Evolutionary conservation across 2,888 invertebrate species (phyloP).

Genomic region (Phlogophora meticulosa): DNA sequence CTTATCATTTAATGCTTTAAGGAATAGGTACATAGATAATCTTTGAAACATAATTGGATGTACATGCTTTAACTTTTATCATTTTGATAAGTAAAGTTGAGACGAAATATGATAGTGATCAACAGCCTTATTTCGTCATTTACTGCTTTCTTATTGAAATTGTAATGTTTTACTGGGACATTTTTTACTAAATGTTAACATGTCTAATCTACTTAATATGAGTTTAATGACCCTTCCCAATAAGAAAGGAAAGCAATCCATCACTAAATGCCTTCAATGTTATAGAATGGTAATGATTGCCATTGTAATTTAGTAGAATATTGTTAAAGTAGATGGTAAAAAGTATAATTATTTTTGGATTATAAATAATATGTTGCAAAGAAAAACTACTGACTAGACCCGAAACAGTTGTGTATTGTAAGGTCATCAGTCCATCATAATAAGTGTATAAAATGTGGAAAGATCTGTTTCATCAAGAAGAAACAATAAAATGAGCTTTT

Average conservation of each 20-base stretch:
- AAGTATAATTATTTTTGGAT: slow-evolving; percentile 53
- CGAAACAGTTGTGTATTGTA: slow-evolving; percentile 39
- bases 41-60: slow-evolving; percentile 16
- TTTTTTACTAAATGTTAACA: slow-evolving; percentile 41
- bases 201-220: slow-evolving; percentile 17
- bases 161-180: slow-evolving; percentile 22
- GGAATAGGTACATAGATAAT: slow-evolving; percentile 24
- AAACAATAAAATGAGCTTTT: slow-evolving; percentile 74
- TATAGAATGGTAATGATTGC: slow-evolving; percentile 46
- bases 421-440: slow-evolving; percentile 33
- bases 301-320: slow-evolving; percentile 52
- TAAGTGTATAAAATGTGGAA: slow-evolving; percentile 41
- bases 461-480: slow-evolving; percentile 59
- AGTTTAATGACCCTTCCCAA: slow-evolving; percentile 2
- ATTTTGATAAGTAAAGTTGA: too few relatives aligned
- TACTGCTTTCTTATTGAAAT: slow-evolving; percentile 44
- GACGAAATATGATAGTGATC: slow-evolving; percentile 1
- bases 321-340: slow-evolving; percentile 52
- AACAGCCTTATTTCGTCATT: slow-evolving; percentile 16
- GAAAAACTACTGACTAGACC: slow-evolving; percentile 43
- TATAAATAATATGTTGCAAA: slow-evolving; percentile 54
- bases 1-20: slow-evolving; percentile 35
- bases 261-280: slow-evolving; percentile 60
- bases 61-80: slow-evolving; percentile 24
- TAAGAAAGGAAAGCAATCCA: slow-evolving; percentile 43